A percentile compares a stretch with the other conserved stretches of the same genome.
These are phyloP conservation scores for Seladonia tumulorum DNA, from an alignment of 2,888 invertebrate species.

Conservation along the genomic window DNA sequence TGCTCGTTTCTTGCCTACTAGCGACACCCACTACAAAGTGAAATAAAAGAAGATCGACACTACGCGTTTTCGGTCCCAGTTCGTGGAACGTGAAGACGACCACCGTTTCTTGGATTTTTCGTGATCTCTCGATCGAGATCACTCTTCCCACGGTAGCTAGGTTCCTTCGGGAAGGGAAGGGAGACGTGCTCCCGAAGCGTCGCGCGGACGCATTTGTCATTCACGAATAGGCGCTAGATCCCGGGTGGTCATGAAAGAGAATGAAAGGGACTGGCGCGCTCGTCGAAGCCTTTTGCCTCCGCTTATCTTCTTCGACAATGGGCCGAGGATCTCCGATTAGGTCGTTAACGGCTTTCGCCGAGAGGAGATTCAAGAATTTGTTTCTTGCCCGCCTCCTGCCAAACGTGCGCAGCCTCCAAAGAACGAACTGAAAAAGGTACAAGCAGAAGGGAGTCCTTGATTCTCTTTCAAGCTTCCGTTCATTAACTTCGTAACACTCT, in stretches of 20 bases:
- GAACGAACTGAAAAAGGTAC: not conserved
- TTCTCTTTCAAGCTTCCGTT: constrained; percentile 1
- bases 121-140: not conserved
- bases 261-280: constrained; percentile 58
- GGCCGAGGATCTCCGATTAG: constrained; percentile 74
- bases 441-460: not conserved
- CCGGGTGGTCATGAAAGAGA: constrained; percentile 77
- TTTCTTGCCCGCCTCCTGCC: not conserved
- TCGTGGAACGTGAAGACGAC: not conserved
- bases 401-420: not conserved
- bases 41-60: not conserved
- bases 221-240: constrained; percentile 76
- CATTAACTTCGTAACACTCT: not conserved
- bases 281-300: constrained; percentile 70
- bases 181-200: constrained; percentile 63
- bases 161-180: constrained; percentile 48
- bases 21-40: too few species aligned
- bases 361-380: constrained; percentile 38
- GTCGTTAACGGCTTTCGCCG: constrained; percentile 60
- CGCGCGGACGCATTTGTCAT: constrained; percentile 78
- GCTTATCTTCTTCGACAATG: constrained; percentile 81
- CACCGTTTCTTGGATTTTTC: not conserved
- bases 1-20: too few species aligned
- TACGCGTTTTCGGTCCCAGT: too few species aligned
- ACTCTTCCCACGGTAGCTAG: constrained; percentile 34